phyloP scores from a whole-genome alignment of 2,888 invertebrate species.

The Cheilosia variabilis region DNA sequence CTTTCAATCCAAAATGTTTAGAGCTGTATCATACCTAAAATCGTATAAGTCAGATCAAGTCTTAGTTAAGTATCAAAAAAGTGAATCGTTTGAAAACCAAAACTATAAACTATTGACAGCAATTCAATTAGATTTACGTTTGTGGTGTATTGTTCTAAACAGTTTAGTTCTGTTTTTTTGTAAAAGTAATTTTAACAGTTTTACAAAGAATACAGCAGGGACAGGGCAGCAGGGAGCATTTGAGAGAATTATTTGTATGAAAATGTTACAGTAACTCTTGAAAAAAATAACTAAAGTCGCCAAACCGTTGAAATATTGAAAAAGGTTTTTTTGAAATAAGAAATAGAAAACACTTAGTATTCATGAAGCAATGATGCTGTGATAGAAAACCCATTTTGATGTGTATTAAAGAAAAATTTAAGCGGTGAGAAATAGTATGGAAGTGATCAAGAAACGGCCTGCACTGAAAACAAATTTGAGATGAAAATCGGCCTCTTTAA shows the following conservation, averaged over 20 bases:
- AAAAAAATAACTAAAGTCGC: no score
- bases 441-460: no score
- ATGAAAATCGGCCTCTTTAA: no score
- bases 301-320: no score
- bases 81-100: constrained; percentile 14
- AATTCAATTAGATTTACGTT: constrained; percentile 33
- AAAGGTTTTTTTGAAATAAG: no score
- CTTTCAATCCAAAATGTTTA: constrained; percentile 10
- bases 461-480: no score
- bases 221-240: not conserved
- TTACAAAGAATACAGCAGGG: constrained; percentile 5
- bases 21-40: constrained; percentile 1
- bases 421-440: no score
- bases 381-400: constrained; percentile 67
- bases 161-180: constrained; percentile 7
- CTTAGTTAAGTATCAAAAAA: constrained; percentile 25
- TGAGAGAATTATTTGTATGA: not conserved
- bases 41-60: constrained; percentile 34
- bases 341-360: constrained; percentile 36
- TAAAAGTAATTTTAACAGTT: constrained; percentile 39
- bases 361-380: constrained; percentile 77
- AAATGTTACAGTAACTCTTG: no score
- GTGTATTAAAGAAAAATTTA: not conserved
- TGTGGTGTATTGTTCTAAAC: constrained; percentile 7
- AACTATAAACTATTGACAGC: constrained; percentile 49